Evolutionary conservation across 1,140 invertebrate species (phyloP).

Genomic region (Temnothorax nylanderi): DNA sequence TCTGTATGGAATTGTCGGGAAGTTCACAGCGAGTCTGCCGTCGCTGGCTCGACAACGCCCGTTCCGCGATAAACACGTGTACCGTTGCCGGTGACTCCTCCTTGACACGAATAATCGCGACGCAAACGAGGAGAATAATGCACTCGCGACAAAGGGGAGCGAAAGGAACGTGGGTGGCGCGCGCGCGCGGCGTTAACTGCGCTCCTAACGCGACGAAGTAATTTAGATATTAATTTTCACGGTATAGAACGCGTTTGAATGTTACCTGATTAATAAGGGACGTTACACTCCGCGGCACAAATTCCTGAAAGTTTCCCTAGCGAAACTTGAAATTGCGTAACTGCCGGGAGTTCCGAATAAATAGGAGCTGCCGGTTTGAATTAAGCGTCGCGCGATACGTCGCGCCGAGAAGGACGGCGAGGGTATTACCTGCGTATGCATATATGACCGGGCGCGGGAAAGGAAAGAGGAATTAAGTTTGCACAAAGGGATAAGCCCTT

Average conservation of each 20-base stretch:
- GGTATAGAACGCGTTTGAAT: slow-evolving; percentile 27
- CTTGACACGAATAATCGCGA: slow-evolving; percentile 29
- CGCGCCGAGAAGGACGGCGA: background rate
- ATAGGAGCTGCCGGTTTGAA: slow-evolving; percentile 64
- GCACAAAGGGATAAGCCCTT: slow-evolving; percentile 34
- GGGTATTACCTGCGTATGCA: slow-evolving; percentile 16
- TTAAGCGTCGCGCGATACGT: slow-evolving; percentile 55
- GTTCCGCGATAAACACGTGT: slow-evolving; percentile 10
- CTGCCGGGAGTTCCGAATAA: slow-evolving; percentile 68
- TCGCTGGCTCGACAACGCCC: too few relatives aligned
- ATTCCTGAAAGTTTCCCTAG: slow-evolving; percentile 42
- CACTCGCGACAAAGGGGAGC: background rate
- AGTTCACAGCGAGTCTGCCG: background rate
- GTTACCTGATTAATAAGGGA: slow-evolving; percentile 52
- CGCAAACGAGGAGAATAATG: slow-evolving; percentile 15
- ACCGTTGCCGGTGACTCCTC: background rate
- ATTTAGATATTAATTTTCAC: slow-evolving; percentile 56
- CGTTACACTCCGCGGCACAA: background rate
- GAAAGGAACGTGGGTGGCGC: background rate
- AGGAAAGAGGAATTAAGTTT: slow-evolving; percentile 26
- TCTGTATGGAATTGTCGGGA: background rate
- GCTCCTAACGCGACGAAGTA: background rate
- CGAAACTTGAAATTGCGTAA: slow-evolving; percentile 68
- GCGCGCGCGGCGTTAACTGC: background rate
- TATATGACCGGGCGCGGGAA: slow-evolving; percentile 6